Conservation (phyloP, 2,797 vertebrate species). For the Borostomias antarcticus region DNA sequence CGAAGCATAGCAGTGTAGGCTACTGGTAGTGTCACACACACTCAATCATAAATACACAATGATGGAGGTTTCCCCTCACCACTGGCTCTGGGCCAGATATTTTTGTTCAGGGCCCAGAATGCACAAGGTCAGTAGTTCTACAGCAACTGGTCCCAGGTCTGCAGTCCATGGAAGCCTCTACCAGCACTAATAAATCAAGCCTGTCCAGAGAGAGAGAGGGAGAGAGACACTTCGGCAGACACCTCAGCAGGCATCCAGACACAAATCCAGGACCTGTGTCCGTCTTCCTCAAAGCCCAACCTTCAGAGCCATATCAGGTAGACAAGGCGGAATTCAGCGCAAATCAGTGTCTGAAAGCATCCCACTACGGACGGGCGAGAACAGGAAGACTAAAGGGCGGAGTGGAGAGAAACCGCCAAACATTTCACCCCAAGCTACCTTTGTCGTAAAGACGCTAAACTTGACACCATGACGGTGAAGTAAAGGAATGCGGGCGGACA, state of each 20-base stretch:
- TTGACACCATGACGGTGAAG: too few species aligned
- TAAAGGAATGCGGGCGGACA: too few species aligned
- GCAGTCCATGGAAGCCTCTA: background rate
- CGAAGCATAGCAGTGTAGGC: conserved; percentile 55
- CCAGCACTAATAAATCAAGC: conserved; percentile 22
- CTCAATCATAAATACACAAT: conserved; percentile 33
- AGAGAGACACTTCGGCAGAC: conserved; percentile 35
- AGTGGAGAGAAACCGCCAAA: background rate
- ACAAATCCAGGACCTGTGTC: background rate
- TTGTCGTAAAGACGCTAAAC: too few species aligned
- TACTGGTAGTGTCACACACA: conserved; percentile 50
- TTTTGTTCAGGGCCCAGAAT: background rate
- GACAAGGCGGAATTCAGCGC: background rate
- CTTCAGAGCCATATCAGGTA: background rate
- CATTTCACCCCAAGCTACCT: too few species aligned
- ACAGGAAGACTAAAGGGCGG: background rate
- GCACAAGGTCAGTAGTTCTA: background rate
- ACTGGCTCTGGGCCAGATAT: background rate
- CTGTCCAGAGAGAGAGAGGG: conserved; percentile 12
- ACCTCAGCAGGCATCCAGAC: conserved; percentile 27
- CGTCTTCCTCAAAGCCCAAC: background rate
- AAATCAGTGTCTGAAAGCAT: too few species aligned
- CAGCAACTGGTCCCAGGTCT: background rate
- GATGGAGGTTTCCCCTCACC: background rate
- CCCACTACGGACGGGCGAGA: background rate